Percentiles rank a stretch among this genome's conserved stretches.
Conservation (phyloP, 2,113 vertebrate species). For the Catharus minimus region DNA sequence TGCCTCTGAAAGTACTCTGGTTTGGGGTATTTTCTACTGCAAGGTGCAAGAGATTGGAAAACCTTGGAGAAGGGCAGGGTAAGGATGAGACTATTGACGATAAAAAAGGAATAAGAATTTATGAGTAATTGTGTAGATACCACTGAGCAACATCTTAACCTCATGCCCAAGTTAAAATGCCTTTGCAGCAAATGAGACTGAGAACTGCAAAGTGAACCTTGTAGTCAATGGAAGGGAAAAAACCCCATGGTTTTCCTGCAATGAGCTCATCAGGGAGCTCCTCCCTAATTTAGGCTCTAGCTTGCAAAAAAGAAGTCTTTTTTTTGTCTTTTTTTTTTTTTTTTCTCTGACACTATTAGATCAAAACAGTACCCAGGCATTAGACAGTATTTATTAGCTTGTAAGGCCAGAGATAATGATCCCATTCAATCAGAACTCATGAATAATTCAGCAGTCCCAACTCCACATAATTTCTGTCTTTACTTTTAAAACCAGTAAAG, state of each 20-base stretch:
- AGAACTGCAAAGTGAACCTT: not conserved
- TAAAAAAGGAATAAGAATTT: not conserved
- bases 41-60: not conserved
- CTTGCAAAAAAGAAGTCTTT: conserved; percentile 42
- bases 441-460: conserved; percentile 80
- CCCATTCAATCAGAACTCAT: conserved; percentile 80
- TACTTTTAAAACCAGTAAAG: conserved; percentile 77
- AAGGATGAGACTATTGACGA: not conserved
- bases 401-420: conserved; percentile 81
- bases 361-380: conserved; percentile 80
- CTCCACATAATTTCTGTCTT: conserved; percentile 77
- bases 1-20: conserved; percentile 31
- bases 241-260: conserved; percentile 8
- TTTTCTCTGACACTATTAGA: conserved; percentile 70
- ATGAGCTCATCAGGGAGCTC: conserved; percentile 60
- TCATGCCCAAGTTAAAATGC: conserved; percentile 23
- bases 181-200: conserved; percentile 1
- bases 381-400: conserved; percentile 83
- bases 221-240: not conserved
- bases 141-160: not conserved
- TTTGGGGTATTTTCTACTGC: not conserved
- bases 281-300: conserved; percentile 68
- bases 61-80: rapidly evolving
- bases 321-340: not conserved
- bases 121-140: not conserved